Evolutionary conservation across 2,113 vertebrate species (phyloP).

Genomic region (Lutjanus erythropterus): DNA sequence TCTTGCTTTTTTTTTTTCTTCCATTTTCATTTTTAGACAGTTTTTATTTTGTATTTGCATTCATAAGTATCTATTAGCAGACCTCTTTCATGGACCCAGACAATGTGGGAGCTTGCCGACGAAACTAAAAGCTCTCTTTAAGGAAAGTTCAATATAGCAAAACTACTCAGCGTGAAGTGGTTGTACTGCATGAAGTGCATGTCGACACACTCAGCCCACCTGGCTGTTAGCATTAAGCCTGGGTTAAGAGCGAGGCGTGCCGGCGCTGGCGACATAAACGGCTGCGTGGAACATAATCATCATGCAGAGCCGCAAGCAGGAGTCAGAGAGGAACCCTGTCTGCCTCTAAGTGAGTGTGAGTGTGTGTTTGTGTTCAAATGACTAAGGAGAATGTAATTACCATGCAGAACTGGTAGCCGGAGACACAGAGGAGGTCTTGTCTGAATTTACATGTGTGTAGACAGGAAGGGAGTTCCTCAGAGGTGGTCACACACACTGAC

Average conservation of each 20-base stretch:
- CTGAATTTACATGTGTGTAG: slow-evolving; percentile 36
- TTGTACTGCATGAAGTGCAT: slow-evolving; percentile 12
- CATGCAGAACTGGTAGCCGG: slow-evolving; percentile 17
- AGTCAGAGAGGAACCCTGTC: slow-evolving; percentile 1
- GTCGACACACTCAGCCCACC: not conserved
- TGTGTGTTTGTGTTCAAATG: slow-evolving; percentile 21
- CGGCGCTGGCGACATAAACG: not conserved
- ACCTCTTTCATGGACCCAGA: not conserved
- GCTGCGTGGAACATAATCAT: slow-evolving; percentile 18
- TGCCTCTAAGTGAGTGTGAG: slow-evolving; percentile 7
- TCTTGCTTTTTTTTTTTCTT: not conserved
- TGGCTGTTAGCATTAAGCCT: not conserved
- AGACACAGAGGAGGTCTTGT: slow-evolving; percentile 39
- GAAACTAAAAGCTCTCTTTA: not conserved
- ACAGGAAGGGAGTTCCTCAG: slow-evolving; percentile 13
- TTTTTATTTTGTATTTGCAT: not conserved
- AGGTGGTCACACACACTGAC: slow-evolving; percentile 17
- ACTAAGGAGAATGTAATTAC: slow-evolving; percentile 21
- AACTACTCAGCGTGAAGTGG: not conserved
- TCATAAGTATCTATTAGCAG: not conserved
- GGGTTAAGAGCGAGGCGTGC: slow-evolving; percentile 8
- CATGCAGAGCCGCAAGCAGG: slow-evolving; percentile 35
- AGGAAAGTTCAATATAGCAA: not conserved
- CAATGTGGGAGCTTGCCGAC: not conserved
- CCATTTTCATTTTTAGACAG: not conserved